Evolutionary conservation across 2,888 invertebrate genomes (phyloP).

Genomic region (Sinodicranocentrus sp.): DNA sequence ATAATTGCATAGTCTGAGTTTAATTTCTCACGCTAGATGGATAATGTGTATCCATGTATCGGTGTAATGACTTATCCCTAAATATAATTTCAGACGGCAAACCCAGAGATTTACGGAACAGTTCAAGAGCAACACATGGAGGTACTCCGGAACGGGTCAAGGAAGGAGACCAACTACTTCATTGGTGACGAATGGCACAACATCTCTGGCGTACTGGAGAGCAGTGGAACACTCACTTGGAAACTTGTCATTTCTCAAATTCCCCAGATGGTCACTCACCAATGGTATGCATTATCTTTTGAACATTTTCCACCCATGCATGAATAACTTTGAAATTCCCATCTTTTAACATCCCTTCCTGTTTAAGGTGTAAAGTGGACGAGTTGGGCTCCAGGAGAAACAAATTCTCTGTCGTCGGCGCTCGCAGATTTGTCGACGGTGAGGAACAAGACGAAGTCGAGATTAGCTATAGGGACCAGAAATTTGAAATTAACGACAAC

Average conservation of each 20-base stretch:
- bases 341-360: neutral
- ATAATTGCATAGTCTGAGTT: no score
- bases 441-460: conserved; percentile 32
- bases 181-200: conserved; percentile 68
- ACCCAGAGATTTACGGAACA: conserved; percentile 59
- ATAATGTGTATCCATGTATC: no score
- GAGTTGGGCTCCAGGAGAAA: conserved; percentile 56
- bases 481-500: conserved; percentile 63
- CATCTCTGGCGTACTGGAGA: conserved; percentile 53
- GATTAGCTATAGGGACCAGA: conserved; percentile 43
- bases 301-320: neutral
- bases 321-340: neutral
- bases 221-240: conserved; percentile 52
- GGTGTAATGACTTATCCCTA: no score
- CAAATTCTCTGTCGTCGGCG: conserved; percentile 56
- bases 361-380: conserved; percentile 60
- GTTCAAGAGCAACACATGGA: conserved; percentile 43
- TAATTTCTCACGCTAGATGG: no score
- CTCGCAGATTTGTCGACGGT: conserved; percentile 29
- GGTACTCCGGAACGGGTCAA: conserved; percentile 47
- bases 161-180: conserved; percentile 56
- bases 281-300: conserved; percentile 34
- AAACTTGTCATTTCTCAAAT: conserved; percentile 61
- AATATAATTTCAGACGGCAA: conserved; percentile 48
- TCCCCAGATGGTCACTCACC: conserved; percentile 56